Evolutionary conservation across 2,888 invertebrate genomes (phyloP).

Genomic region (Thysanoteuthis rhombus): DNA sequence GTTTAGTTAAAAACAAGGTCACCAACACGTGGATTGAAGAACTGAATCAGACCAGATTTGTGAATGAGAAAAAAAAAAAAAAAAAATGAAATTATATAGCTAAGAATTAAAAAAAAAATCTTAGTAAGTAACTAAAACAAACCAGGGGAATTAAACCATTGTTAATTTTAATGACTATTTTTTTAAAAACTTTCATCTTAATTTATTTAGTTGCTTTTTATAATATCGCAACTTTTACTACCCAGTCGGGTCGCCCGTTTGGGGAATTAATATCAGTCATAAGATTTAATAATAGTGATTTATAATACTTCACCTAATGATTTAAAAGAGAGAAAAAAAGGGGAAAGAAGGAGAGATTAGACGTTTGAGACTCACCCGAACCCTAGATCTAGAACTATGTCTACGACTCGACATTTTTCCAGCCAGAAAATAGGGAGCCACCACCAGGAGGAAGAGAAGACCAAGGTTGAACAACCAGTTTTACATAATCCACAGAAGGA

Average conservation of each 20-base stretch:
- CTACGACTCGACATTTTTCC: constrained; percentile 22
- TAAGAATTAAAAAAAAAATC: no score
- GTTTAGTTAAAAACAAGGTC: not conserved
- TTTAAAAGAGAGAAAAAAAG: not conserved
- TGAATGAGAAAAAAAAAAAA: not conserved
- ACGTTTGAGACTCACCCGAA: constrained; percentile 22
- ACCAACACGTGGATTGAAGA: not conserved
- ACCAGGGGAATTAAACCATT: no score
- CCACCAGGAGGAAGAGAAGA: not conserved
- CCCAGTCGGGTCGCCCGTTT: no score
- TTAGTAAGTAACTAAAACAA: no score
- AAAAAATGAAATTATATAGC: not conserved
- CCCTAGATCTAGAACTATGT: constrained; percentile 18
- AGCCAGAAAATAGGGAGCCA: not conserved
- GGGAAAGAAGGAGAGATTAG: not conserved
- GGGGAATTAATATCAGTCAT: no score
- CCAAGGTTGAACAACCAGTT: not conserved
- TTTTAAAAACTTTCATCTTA: no score
- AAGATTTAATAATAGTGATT: no score
- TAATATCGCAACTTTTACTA: no score
- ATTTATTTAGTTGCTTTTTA: no score
- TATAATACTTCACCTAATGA: no score
- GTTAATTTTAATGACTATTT: no score
- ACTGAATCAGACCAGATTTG: not conserved
- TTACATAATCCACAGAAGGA: not conserved